A percentile compares a stretch with the other conserved stretches of the same genome.
Evolutionary conservation across 2,888 invertebrate species (phyloP).

Genomic region (Eupithecia dodoneata): DNA sequence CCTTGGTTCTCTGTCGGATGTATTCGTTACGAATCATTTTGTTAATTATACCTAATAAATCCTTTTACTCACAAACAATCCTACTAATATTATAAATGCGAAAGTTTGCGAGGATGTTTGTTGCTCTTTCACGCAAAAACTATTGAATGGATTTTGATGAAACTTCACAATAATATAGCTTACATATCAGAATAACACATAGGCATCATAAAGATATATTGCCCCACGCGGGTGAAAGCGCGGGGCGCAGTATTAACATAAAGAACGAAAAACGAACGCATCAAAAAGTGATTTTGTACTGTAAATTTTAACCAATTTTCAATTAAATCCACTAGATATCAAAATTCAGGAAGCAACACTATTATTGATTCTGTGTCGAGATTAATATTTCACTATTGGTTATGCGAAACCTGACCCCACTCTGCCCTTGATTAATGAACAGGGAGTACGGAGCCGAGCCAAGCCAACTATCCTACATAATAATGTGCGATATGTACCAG

Average conservation of each 20-base stretch:
- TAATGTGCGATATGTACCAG: slow-evolving; percentile 3
- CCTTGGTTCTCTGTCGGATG: too few species aligned
- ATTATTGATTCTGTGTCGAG: neutral
- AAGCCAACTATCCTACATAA: neutral
- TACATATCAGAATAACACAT: too few species aligned
- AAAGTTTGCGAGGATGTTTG: neutral
- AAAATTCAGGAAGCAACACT: neutral
- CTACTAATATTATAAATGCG: too few species aligned
- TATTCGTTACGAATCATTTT: too few species aligned
- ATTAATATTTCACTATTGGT: slow-evolving; percentile 3
- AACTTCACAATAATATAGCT: too few species aligned
- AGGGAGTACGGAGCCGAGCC: neutral
- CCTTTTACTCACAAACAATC: neutral
- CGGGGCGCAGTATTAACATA: too few species aligned
- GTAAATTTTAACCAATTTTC: neutral
- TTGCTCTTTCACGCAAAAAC: neutral
- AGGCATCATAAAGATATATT: too few species aligned
- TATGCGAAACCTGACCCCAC: neutral
- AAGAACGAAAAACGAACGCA: too few species aligned
- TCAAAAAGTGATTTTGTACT: too few species aligned
- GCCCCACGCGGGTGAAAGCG: too few species aligned
- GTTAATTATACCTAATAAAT: neutral
- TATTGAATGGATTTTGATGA: neutral
- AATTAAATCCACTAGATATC: neutral
- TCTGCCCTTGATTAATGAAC: neutral